A percentile compares a stretch with the other conserved stretches of the same genome.
Conservation (phyloP, 2,113 vertebrate genomes). For the Anthoscopus minutus region DNA sequence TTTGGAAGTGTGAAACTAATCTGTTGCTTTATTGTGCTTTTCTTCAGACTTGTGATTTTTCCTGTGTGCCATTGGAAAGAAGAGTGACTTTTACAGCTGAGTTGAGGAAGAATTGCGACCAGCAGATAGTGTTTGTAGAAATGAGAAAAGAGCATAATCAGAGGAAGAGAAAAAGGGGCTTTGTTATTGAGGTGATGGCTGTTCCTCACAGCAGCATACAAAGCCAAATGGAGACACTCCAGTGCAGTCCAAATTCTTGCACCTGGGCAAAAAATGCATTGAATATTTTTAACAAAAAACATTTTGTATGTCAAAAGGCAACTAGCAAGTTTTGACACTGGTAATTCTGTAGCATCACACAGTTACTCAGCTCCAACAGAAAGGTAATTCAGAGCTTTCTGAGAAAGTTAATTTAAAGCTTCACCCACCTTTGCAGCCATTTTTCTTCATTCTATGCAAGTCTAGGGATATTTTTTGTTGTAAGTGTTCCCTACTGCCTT, state of each 20-base stretch:
- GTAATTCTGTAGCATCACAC: not conserved
- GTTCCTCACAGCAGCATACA: not conserved
- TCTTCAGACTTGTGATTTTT: not conserved
- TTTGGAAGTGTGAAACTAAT: not conserved
- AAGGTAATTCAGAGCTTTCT: not conserved
- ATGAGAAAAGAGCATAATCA: not conserved
- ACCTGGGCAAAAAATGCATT: not conserved
- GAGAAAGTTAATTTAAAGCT: not conserved
- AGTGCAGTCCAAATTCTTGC: not conserved
- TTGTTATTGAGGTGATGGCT: not conserved
- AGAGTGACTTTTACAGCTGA: not conserved
- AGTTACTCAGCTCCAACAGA: not conserved
- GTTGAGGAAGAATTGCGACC: not conserved
- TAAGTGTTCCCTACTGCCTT: not conserved
- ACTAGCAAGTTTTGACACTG: not conserved
- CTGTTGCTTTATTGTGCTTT: not conserved
- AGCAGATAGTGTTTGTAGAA: not conserved
- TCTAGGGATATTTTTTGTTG: not conserved
- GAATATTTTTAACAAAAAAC: not conserved
- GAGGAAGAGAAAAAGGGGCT: not conserved
- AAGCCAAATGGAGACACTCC: not conserved
- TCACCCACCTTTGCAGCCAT: not conserved
- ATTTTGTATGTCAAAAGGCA: not conserved
- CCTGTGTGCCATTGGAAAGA: not conserved
- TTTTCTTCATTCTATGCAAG: not conserved